Conservation (phyloP, 2,113 vertebrate genomes). For the Marmota monax region DNA sequence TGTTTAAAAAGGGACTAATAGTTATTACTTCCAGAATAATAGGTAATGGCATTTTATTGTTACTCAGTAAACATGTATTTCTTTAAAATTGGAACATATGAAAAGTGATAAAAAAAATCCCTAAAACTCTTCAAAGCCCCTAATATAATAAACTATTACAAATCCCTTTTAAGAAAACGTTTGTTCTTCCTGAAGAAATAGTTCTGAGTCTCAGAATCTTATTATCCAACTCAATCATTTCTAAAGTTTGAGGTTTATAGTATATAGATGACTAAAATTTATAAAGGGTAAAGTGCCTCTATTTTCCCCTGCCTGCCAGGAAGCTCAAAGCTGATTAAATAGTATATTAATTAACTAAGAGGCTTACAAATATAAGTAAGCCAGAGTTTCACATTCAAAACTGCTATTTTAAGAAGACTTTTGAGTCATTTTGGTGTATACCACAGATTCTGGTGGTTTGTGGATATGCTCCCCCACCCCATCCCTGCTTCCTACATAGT, state of each 20-base stretch:
- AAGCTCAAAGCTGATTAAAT: not conserved
- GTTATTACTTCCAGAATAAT: not conserved
- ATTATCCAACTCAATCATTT: not conserved
- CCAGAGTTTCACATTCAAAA: not conserved
- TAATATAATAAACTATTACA: not conserved
- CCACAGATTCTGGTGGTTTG: not conserved
- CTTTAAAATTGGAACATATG: not conserved
- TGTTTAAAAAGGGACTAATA: not conserved
- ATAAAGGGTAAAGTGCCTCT: not conserved
- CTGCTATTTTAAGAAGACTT: not conserved
- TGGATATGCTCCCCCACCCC: not conserved
- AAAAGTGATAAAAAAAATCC: not conserved
- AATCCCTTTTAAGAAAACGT: not conserved
- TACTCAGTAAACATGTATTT: not conserved
- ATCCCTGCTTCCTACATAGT: not conserved
- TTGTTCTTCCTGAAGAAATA: not conserved
- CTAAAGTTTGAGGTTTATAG: not conserved
- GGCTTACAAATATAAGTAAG: not conserved
- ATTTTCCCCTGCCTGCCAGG: not conserved
- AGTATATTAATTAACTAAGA: not conserved
- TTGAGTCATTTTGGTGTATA: not conserved
- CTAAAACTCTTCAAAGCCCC: not conserved
- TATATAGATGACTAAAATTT: not conserved
- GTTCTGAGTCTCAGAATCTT: not conserved
- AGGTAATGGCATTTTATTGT: not conserved